Base-by-base conservation (phyloP, 2,797 vertebrate species). In the Sebastes baramenuke region DNA sequence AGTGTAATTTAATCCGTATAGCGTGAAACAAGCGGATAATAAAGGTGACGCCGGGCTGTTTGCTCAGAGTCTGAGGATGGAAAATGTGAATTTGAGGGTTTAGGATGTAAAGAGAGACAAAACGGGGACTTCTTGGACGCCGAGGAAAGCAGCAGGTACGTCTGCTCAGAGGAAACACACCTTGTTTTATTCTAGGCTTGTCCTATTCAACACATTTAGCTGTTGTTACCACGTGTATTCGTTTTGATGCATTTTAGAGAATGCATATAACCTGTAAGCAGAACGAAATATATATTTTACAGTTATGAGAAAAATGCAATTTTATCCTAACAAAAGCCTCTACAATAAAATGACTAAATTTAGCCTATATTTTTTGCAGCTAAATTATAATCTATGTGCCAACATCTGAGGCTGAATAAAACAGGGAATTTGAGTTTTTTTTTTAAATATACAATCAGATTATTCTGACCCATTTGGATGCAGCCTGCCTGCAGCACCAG, bases 21-120 rank as follows among this genome's bases (percentile, higher is more conserved):
- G 72, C 82, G 83, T 91, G 93, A 95, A 96, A 94, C 89, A 88
- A 81, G 89, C 91, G 90, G 83, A 77, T 81, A 91, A 92, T 94
- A 85, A 87, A 90, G 86, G 84, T 72, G 88, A 87, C 88, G 87
- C 89, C 86, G 88, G 55, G 91, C 92, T 77, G 80, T 12, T 12
- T 71, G 69, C 70, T 75, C 77, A 13, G 24, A 83, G 79, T 89
- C 87, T 84, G 83, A 75, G 67, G 78, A 80, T 54, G 71, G 66
- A 67, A 70, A 67, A 79, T 74, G 65, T 62, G 66, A 68, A 59
- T 80, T 77, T 77, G 77, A 59, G 69, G 71, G 61, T 69, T 77
- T 67, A 77, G 64, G 76, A 86, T 79, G 64, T 72, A 67, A 64
- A 77, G 79, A 75, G 27, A 80, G 75, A 75, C 75, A 72, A 72